Evolutionary conservation across 2,113 vertebrate genomes (phyloP), one percentile per base, ranked within the genome.

Genomic region (Rhadina sibilatrix): DNA sequence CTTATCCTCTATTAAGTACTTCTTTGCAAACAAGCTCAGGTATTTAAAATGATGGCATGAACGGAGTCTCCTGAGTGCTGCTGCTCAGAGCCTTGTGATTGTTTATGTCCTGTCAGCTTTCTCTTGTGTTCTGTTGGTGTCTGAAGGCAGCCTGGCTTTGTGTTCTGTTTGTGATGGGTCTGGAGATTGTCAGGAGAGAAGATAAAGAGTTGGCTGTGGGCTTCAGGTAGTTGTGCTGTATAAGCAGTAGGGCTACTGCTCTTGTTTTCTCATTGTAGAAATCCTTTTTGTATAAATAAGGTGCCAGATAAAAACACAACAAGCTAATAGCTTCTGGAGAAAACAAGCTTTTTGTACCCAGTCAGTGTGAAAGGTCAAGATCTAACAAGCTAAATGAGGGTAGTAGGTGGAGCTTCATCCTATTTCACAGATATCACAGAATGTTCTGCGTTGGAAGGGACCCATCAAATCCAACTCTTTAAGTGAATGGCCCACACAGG

Each of bases 111-210:
- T 87, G 86, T 96, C 88, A 70, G 11, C n/a, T 61, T 85, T 77
- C 46, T 89, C 72, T 95, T 92, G 83, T 25, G 83, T 91, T 78
- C 52, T 86, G 38, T 93, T 79, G 74, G 37, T 88, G 83, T 88
- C 71, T 70, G 68, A 92, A 88, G 77, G 37, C 68, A 94, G 71
- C 35, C 79, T 81, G 76, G 42, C 83, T 90, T 87, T 77, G 31
- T 10, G 1, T 92, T 90, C 24, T 86, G 53, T 92, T 94, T 70
- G 35, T 90, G 59, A 30, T 10, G 22, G 50, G 23, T 66, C 71
- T 70, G 66, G 38, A 66, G 53, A 0, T 57, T 69, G 23, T 90
- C 23, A 40, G 60, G 38, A 38, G 63, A 57, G n/a, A 18, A 47
- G n/a, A 38, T 59, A 18, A 33, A 60, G 15, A 3, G 0, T 33